A percentile compares a stretch with the other conserved stretches of the same genome.
Evolutionary conservation across 1,140 invertebrate genomes (phyloP).

Genomic region (Harlomillsia oculata): DNA sequence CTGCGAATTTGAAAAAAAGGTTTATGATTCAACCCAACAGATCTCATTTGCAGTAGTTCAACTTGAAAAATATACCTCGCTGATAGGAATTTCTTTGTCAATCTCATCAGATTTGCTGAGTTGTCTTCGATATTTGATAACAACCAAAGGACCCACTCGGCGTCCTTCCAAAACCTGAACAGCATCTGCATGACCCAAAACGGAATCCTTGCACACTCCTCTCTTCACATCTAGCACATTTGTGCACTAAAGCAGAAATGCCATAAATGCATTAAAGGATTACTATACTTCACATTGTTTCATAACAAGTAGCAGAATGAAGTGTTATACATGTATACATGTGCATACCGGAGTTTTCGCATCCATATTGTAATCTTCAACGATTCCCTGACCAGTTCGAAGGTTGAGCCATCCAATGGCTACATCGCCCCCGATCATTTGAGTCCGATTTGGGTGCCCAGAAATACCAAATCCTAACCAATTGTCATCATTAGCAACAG

Average conservation of each 20-base stretch:
- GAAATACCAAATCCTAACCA: slow-evolving; percentile 83
- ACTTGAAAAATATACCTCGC: background rate
- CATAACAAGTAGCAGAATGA: too few species aligned
- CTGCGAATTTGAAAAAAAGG: slow-evolving; percentile 41
- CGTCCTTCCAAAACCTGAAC: slow-evolving; percentile 29
- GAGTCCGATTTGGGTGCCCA: slow-evolving; percentile 55
- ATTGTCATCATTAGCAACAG: slow-evolving; percentile 62
- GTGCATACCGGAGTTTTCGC: slow-evolving; percentile 49
- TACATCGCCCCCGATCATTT: slow-evolving; percentile 79
- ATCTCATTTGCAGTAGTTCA: background rate
- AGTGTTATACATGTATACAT: too few species aligned
- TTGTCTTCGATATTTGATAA: slow-evolving; percentile 31
- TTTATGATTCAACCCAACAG: background rate
- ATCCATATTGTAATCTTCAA: slow-evolving; percentile 65
- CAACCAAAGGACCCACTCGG: slow-evolving; percentile 16
- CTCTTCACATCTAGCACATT: slow-evolving; percentile 72
- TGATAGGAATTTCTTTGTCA: slow-evolving; percentile 25
- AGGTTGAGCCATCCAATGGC: slow-evolving; percentile 58
- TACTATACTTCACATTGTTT: too few species aligned
- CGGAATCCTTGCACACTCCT: slow-evolving; percentile 72
- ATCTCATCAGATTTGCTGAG: slow-evolving; percentile 23
- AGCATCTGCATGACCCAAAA: slow-evolving; percentile 47
- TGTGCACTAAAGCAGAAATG: slow-evolving; percentile 54
- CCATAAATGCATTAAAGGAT: background rate
- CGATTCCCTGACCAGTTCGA: slow-evolving; percentile 19